These are phyloP conservation scores for Cyphomyrmex costatus DNA, from an alignment of 1,140 invertebrate species.

Conservation along the genomic window DNA sequence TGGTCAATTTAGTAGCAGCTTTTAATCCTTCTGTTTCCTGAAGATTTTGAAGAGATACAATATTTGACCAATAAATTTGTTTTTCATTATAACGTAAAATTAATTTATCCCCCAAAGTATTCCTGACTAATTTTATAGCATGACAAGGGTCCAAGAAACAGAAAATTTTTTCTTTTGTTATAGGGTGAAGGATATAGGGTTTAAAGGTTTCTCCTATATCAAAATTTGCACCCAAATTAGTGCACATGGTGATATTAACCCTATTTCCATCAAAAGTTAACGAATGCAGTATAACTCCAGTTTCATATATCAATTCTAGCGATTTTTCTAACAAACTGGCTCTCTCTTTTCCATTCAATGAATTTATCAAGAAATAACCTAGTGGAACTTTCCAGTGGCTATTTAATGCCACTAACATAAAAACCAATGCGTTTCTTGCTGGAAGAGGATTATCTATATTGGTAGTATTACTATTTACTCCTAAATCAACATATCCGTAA, in stretches of 20 bases:
- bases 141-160: neutral
- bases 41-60: neutral
- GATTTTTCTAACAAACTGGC: neutral
- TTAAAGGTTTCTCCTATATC: no score
- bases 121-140: neutral
- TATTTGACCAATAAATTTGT: neutral
- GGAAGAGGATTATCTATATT: neutral
- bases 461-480: neutral
- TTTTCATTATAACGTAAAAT: neutral
- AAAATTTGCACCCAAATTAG: no score
- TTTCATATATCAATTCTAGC: neutral
- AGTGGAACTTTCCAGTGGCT: neutral
- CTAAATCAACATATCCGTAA: slow-evolving; percentile 7
- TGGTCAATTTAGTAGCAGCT: neutral
- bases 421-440: slow-evolving; percentile 2
- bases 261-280: neutral
- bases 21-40: neutral
- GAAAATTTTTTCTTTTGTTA: neutral
- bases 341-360: neutral
- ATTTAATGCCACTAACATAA: neutral
- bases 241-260: no score
- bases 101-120: neutral
- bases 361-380: neutral
- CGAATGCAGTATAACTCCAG: neutral
- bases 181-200: neutral